These are phyloP conservation scores for Babylonia areolata DNA, from an alignment of 1,140 invertebrate species.

Conservation along the genomic window DNA sequence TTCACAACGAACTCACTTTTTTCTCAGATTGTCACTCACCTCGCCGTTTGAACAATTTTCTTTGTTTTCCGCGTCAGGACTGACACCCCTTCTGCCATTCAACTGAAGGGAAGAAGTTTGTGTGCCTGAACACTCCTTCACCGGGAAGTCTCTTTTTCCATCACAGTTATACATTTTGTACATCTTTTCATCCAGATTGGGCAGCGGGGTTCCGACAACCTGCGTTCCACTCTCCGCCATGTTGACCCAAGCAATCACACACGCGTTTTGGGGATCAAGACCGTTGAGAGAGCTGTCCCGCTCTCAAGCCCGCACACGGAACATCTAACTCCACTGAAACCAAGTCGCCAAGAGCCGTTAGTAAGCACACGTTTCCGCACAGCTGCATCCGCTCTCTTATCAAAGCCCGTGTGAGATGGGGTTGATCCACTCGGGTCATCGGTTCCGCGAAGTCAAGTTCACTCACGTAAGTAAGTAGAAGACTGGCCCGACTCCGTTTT, in stretches of 20 bases:
- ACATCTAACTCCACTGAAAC: conserved; percentile 32
- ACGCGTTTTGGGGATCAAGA: background rate
- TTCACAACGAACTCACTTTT: too few relatives aligned
- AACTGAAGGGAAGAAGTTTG: conserved; percentile 29
- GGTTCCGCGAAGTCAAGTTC: conserved; percentile 13
- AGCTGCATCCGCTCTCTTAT: conserved; percentile 41
- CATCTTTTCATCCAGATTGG: conserved; percentile 29
- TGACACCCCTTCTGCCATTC: conserved; percentile 22
- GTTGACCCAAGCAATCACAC: conserved; percentile 26
- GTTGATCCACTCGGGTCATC: conserved; percentile 34
- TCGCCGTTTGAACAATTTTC: conserved; percentile 32
- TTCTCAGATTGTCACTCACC: conserved; percentile 27
- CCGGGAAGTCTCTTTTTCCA: conserved; percentile 31
- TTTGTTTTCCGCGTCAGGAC: conserved; percentile 38
- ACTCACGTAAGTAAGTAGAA: conserved; percentile 10
- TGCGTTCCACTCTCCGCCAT: conserved; percentile 36
- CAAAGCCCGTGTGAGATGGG: conserved; percentile 24
- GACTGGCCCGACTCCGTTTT: background rate
- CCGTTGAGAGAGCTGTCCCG: conserved; percentile 43
- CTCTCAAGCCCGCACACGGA: conserved; percentile 31
- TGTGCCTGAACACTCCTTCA: conserved; percentile 34
- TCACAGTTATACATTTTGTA: conserved; percentile 38
- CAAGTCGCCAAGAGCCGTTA: conserved; percentile 28
- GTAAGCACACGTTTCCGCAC: conserved; percentile 42
- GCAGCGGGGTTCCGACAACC: conserved; percentile 26